Evolutionary conservation across 2,888 invertebrate species (phyloP), one percentile per base, ranked within the genome.

Genomic region (Diaprepes abbreviatus): DNA sequence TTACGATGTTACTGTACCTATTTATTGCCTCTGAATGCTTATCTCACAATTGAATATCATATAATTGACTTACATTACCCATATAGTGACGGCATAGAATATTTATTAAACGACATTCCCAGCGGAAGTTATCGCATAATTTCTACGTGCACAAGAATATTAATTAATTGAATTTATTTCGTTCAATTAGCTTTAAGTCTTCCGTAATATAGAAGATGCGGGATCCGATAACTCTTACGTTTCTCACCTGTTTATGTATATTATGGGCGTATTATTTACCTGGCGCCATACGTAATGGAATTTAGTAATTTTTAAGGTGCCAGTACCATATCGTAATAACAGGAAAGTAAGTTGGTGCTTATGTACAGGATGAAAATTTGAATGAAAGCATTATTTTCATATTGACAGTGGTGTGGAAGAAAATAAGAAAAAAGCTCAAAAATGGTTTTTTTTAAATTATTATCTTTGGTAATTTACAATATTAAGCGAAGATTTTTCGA

Each of bases 181-280:
- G 19, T 52, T 62, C 52, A 62, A 50, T 52, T 62, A 52, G 16
- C 14, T 36, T 21, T 10, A 9, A 35, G 62, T 28, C 62, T 62
- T 62, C 62, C 62, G 62, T 33, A 62, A 62, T 36, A 62, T 28
- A 52, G 24, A 54, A 62, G 62, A 52, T n/a, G n/a, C 62, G 62
- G 38, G 24, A 62, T 38, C 38, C 38, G 52, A 62, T 52, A 62
- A 52, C 7, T 45, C 12, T 16, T 52, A 36, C 50, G 12, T 62
- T 52, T 62, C 50, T 52, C 50, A 62, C 62, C 38, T 62, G 38
- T 19, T n/a, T 54, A 10, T 19, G n/a, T 19, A 6, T 12, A 24
- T n/a, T n/a, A n/a, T 21, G 62, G 3, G 50, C 33, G 62, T 62
- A 33, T 50, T 31, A 16, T 48, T 48, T 31, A 36, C 33, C 28